Conservation (phyloP, 2,113 vertebrate genomes). For the Mohoua ochrocephala region DNA sequence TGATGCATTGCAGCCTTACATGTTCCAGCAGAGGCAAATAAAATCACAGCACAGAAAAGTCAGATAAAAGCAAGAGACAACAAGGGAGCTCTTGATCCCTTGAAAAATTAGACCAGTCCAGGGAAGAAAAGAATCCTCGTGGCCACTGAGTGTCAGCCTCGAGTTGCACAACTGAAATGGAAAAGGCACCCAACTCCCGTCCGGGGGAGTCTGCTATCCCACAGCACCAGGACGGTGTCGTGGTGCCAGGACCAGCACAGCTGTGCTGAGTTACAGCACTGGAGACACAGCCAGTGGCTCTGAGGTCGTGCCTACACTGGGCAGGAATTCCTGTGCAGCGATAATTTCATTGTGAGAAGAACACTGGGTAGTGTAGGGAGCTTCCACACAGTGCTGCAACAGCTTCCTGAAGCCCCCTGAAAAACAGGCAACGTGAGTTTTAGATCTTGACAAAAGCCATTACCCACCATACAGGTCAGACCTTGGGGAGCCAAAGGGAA, state of each 20-base stretch:
- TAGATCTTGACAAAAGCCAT: not conserved
- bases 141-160: slow-evolving; percentile 9
- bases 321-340: not conserved
- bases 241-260: too few species aligned
- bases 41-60: not conserved
- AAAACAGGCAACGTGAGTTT: rapidly evolving
- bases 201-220: rapidly evolving
- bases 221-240: rapidly evolving
- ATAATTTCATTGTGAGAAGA: too few species aligned
- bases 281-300: not conserved
- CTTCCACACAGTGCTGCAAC: not conserved
- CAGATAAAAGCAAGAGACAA: not conserved
- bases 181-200: rapidly evolving
- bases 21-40: not conserved
- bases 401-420: not conserved
- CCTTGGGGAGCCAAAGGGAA: not conserved
- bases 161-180: not conserved
- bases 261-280: rapidly evolving
- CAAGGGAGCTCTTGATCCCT: not conserved
- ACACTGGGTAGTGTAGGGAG: rapidly evolving
- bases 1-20: not conserved
- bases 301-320: not conserved
- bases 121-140: not conserved
- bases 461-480: not conserved
- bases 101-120: not conserved